Conservation (phyloP, 2,888 invertebrate genomes). For the Glyphotaelius pellucidus region DNA sequence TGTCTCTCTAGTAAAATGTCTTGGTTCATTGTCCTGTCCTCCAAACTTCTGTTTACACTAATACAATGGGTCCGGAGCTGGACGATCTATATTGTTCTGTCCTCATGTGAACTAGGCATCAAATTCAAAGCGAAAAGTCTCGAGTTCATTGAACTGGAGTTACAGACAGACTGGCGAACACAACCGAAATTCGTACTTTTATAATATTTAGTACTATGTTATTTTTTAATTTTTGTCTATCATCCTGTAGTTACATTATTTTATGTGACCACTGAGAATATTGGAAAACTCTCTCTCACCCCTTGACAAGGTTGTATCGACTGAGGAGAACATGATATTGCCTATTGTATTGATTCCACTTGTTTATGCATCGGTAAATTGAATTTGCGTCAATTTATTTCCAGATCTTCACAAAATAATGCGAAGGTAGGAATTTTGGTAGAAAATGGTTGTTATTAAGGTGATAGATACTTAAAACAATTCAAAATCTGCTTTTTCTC, state of each 20-base stretch:
- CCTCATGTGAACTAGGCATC: too few relatives aligned
- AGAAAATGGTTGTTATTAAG: background rate
- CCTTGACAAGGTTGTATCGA: slow-evolving; percentile 54
- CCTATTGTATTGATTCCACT: slow-evolving; percentile 60
- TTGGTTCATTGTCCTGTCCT: too few relatives aligned
- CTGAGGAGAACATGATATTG: slow-evolving; percentile 60
- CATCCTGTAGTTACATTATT: slow-evolving; percentile 42
- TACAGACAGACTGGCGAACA: too few relatives aligned
- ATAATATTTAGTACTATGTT: background rate
- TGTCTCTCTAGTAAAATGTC: too few relatives aligned
- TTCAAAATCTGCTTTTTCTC: too few relatives aligned
- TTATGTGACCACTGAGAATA: slow-evolving; percentile 63
- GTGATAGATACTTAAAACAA: too few relatives aligned
- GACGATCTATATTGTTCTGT: too few relatives aligned
- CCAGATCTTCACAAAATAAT: background rate
- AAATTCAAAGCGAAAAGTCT: too few relatives aligned
- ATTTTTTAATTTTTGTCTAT: background rate
- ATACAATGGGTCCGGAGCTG: too few relatives aligned
- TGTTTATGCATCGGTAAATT: slow-evolving; percentile 46
- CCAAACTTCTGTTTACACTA: too few relatives aligned
- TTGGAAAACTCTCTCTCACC: slow-evolving; percentile 59
- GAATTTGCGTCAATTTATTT: slow-evolving; percentile 2
- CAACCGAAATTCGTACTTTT: too few relatives aligned
- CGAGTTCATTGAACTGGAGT: too few relatives aligned
- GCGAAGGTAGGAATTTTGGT: background rate